phyloP scores from a whole-genome alignment of 2,888 invertebrate species.

The Psylliodes chrysocephalus region DNA sequence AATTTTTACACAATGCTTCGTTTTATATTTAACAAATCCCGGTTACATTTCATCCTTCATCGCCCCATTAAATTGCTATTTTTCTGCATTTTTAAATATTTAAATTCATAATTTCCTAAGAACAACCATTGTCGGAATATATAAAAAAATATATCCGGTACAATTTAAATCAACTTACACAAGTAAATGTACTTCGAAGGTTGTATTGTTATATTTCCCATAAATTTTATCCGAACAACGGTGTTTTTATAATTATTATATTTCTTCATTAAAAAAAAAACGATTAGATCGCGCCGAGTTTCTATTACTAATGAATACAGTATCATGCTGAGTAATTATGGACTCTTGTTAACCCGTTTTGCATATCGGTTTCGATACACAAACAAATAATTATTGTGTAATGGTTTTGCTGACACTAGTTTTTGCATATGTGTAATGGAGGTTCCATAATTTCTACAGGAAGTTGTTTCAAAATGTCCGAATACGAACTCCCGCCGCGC shows the following conservation, averaged over 20 bases:
- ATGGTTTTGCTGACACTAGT: not conserved
- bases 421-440: not conserved
- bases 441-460: not conserved
- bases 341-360: not conserved
- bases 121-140: not conserved
- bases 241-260: constrained; percentile 7
- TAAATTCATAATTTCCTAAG: constrained; percentile 9
- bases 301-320: constrained; percentile 2
- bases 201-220: constrained; percentile 11
- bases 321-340: constrained; percentile 7
- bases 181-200: constrained; percentile 10
- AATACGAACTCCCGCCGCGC: too few relatives aligned
- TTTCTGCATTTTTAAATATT: not conserved
- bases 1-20: too few relatives aligned
- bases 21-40: too few relatives aligned
- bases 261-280: constrained; percentile 4
- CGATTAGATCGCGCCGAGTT: constrained; percentile 3
- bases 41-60: not conserved
- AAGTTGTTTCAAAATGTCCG: not conserved
- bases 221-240: not conserved
- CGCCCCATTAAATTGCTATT: not conserved
- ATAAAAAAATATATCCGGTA: constrained; percentile 12
- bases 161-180: not conserved
- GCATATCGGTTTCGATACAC: not conserved
- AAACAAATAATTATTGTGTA: constrained; percentile 2